phyloP scores from a whole-genome alignment of 2,113 vertebrate genomes.

The Leptobrachium ailaonicum region DNA sequence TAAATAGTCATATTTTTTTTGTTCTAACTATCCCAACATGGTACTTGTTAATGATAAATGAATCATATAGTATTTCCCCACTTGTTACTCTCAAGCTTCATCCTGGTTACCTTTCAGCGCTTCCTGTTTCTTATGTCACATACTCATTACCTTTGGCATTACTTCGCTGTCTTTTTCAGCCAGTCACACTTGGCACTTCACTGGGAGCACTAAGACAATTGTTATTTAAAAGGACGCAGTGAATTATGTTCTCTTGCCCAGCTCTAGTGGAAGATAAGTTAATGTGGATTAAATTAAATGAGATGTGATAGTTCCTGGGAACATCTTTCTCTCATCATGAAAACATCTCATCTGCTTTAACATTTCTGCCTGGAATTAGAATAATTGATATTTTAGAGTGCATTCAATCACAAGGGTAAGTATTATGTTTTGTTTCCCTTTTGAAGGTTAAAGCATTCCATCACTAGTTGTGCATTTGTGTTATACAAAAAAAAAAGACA shows the following conservation, averaged over 20 bases:
- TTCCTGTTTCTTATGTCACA: constrained; percentile 12
- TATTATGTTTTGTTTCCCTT: constrained; percentile 34
- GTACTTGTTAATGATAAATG: not conserved
- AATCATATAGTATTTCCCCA: constrained; percentile 8
- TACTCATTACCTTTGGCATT: constrained; percentile 19
- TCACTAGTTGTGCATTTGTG: not conserved
- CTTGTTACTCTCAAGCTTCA: not conserved
- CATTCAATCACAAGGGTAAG: constrained; percentile 15
- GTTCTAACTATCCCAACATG: not conserved
- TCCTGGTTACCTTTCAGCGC: constrained; percentile 28
- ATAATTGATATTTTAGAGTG: constrained; percentile 65
- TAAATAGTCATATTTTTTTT: too few species aligned
- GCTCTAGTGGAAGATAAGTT: constrained; percentile 51
- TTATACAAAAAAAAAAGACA: not conserved
- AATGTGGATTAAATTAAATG: constrained; percentile 58
- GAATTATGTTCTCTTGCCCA: constrained; percentile 48
- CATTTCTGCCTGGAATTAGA: constrained; percentile 64
- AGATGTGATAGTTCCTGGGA: constrained; percentile 57
- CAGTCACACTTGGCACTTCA: constrained; percentile 29
- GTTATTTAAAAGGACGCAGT: constrained; percentile 49
- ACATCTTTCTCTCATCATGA: constrained; percentile 51
- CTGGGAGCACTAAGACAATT: constrained; percentile 30
- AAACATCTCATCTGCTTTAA: constrained; percentile 58
- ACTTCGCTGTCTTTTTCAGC: constrained; percentile 14
- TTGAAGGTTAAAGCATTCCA: constrained; percentile 32